Percentiles rank a stretch among this genome's conserved stretches.
Evolutionary conservation across 2,113 vertebrate species (phyloP).

Genomic region (Platycercus adscitus): DNA sequence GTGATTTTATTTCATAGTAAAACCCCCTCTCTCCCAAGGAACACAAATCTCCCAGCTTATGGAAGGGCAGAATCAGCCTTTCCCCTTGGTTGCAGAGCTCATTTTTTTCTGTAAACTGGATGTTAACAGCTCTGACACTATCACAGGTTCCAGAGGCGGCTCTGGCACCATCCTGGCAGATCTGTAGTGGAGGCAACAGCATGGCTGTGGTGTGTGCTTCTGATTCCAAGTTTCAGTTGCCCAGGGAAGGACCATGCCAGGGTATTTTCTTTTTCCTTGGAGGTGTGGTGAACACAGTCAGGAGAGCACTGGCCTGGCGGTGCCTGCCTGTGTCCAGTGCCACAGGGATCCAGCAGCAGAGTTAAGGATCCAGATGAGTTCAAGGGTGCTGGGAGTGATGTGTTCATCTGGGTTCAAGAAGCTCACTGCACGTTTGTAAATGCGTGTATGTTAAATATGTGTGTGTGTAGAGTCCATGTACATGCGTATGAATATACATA

Average conservation of each 20-base stretch:
- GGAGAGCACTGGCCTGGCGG: not conserved
- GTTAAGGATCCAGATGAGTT: not conserved
- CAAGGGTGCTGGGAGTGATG: not conserved
- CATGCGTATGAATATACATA: rapidly evolving
- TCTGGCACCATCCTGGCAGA: not conserved
- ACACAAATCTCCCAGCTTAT: not conserved
- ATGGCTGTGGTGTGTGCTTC: not conserved
- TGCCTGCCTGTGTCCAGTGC: not conserved
- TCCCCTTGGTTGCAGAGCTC: not conserved
- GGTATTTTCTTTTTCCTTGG: constrained; percentile 2
- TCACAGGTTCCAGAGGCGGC: not conserved
- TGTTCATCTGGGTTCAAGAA: not conserved
- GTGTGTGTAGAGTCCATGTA: not conserved
- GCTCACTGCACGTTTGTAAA: not conserved
- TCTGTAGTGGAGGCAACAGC: not conserved
- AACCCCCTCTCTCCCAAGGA: rapidly evolving
- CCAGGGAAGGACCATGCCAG: not conserved
- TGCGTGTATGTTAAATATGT: not conserved
- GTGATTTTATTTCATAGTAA: not conserved
- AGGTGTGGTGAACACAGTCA: not conserved
- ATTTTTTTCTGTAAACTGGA: constrained; percentile 19
- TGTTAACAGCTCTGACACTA: constrained; percentile 21
- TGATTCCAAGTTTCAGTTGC: constrained; percentile 56
- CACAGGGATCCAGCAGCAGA: not conserved
- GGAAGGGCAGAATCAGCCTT: not conserved